Evolutionary conservation across 2,888 invertebrate species (phyloP).

Genomic region (Neoitamus cyanurus): DNA sequence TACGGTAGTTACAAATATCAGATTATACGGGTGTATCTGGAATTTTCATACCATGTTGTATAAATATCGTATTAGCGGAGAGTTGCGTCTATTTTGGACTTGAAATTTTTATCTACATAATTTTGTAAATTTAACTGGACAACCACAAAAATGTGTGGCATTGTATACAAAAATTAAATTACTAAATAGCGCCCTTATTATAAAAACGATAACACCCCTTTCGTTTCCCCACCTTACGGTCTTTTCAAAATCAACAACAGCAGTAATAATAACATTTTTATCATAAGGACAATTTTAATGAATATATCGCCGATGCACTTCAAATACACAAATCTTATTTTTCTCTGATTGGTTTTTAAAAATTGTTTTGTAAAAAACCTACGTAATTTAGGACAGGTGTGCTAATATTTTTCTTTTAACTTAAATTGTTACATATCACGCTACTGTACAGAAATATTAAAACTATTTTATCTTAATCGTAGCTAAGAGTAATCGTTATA

Average conservation of each 20-base stretch:
- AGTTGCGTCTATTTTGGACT: too few relatives aligned
- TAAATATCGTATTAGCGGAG: background rate
- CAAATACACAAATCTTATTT: background rate
- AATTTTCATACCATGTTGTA: too few relatives aligned
- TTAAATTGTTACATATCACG: background rate
- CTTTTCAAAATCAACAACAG: background rate
- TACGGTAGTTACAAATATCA: too few relatives aligned
- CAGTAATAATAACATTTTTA: background rate
- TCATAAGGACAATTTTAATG: background rate
- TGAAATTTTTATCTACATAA: background rate
- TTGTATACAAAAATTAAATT: too few relatives aligned
- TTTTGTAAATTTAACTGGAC: background rate
- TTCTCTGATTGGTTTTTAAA: background rate
- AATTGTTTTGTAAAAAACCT: background rate
- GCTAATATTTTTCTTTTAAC: background rate
- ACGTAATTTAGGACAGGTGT: slow-evolving; percentile 1
- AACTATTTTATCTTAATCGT: background rate
- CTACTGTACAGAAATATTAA: background rate
- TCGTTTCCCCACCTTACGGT: background rate
- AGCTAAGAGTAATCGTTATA: background rate
- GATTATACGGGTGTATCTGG: too few relatives aligned
- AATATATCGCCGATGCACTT: background rate
- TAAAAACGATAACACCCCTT: background rate
- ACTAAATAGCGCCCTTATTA: background rate
- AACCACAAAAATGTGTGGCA: background rate